Base-by-base conservation (phyloP, 2,113 vertebrate species). In the Genyomyrus donnyi region DNA sequence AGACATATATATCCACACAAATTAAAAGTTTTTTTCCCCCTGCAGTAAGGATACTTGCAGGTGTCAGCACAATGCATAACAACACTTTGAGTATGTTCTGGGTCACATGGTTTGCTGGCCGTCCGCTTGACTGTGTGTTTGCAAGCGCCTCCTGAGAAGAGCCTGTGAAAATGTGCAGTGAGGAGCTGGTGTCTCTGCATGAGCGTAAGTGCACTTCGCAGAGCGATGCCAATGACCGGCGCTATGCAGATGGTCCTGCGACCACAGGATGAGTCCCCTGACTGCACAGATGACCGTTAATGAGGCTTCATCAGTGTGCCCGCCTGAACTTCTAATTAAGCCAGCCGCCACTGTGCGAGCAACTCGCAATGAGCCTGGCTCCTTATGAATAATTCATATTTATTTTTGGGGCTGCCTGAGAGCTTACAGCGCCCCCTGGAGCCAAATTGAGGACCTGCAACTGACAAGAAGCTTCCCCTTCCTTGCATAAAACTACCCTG, bases 291-390 rank as follows among this genome's bases (percentile, higher is more conserved):
- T 95, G 88, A 85, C 90, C 90, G 90, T 92, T 92, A 91, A 91
- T 87, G 89, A 90, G 89, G 94, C 95, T 94, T 89, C 91, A 94
- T 96, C 94, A 94, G 94, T 92, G 53, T 91, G 94, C 93, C 95
- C 95, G 95, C 95, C 95, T 96, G 94, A 96, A 95, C 93, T 95
- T 93, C 95, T 95, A 95, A 96, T 95, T 96, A 96, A 95, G 94
- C 94, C 87, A 91, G 56, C 80, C 45, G 46, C 45, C 87, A 86
- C 90, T 56, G 53, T 31, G 48, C n/a, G 39, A 39, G 19, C 15
- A 62, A 49, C 66, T 70, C 84, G 24, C 70, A 95, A 95, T 94
- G 95, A 95, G 94, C 94, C 94, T 94, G 93, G 95, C 45, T 48
- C 77, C 93, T 42, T 19, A 95, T 96, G 95, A 95, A 96, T 96